Evolutionary conservation across 1,140 invertebrate species (phyloP).

Genomic region (Heliconius eleuchia): DNA sequence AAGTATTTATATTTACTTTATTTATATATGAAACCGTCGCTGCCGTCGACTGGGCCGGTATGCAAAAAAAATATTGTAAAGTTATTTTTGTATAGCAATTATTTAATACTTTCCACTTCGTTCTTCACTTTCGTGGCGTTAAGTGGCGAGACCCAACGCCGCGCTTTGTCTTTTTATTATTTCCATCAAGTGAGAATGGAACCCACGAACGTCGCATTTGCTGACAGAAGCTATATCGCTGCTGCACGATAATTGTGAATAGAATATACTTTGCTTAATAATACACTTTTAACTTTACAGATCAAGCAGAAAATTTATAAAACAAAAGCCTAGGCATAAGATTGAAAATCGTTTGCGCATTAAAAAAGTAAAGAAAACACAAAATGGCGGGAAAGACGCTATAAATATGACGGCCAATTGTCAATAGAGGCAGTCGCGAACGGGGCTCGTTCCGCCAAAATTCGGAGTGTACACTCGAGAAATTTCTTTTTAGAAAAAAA

Average conservation of each 20-base stretch:
- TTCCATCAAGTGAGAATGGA: neutral
- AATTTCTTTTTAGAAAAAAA: slow-evolving; percentile 68
- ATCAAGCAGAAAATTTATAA: neutral
- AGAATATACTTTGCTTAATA: neutral
- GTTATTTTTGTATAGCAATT: no score
- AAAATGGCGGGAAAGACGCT: slow-evolving; percentile 18
- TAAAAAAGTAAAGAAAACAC: neutral
- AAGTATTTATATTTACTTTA: no score
- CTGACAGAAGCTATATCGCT: neutral
- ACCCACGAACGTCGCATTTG: neutral
- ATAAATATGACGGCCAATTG: slow-evolving; percentile 55
- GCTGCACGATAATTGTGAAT: neutral
- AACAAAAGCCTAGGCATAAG: neutral
- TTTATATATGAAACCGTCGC: no score
- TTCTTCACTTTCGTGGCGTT: no score
- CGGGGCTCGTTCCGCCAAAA: slow-evolving; percentile 58
- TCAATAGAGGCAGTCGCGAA: slow-evolving; percentile 52
- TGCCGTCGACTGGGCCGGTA: no score
- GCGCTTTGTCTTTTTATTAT: neutral
- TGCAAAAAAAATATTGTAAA: no score
- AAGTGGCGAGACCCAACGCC: neutral
- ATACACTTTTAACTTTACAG: slow-evolving; percentile 7
- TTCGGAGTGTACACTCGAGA: slow-evolving; percentile 59
- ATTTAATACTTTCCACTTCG: no score
- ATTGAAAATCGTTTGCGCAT: neutral